Evolutionary conservation across 2,113 vertebrate genomes (phyloP).

Genomic region (Microtus ochrogaster): DNA sequence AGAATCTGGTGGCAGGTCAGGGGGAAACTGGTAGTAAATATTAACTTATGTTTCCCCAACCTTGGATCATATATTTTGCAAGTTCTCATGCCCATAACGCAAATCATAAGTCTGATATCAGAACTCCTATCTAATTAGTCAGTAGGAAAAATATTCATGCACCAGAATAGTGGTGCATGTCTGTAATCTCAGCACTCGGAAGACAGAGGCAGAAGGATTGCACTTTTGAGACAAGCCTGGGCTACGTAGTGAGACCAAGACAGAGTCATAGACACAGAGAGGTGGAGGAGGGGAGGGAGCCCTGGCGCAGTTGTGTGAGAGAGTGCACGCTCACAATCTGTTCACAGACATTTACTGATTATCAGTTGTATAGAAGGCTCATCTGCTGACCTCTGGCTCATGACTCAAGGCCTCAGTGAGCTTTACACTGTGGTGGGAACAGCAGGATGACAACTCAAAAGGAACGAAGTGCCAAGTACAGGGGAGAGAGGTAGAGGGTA

Average conservation of each 20-base stretch:
- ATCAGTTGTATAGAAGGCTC: background rate
- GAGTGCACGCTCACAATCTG: background rate
- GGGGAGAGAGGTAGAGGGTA: background rate
- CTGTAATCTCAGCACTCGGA: background rate
- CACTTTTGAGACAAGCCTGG: background rate
- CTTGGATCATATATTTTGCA: background rate
- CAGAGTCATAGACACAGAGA: background rate
- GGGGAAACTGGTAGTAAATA: slow-evolving; percentile 47
- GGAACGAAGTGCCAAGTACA: background rate
- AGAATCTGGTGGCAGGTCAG: background rate
- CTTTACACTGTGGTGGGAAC: background rate
- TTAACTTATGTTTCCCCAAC: background rate
- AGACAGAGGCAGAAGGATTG: background rate
- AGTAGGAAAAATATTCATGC: background rate
- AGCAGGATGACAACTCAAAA: background rate
- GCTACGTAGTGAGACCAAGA: background rate
- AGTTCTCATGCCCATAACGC: background rate
- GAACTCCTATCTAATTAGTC: slow-evolving; percentile 1
- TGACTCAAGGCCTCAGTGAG: background rate
- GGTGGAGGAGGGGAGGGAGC: no score
- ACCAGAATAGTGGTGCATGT: no score
- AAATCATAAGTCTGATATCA: background rate
- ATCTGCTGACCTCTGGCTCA: background rate
- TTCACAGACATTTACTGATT: slow-evolving; percentile 8
- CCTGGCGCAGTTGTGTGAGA: background rate